phyloP scores from a whole-genome alignment of 35 echinoderm and acorn worm species.

The Ophiothrix spiculata region DNA sequence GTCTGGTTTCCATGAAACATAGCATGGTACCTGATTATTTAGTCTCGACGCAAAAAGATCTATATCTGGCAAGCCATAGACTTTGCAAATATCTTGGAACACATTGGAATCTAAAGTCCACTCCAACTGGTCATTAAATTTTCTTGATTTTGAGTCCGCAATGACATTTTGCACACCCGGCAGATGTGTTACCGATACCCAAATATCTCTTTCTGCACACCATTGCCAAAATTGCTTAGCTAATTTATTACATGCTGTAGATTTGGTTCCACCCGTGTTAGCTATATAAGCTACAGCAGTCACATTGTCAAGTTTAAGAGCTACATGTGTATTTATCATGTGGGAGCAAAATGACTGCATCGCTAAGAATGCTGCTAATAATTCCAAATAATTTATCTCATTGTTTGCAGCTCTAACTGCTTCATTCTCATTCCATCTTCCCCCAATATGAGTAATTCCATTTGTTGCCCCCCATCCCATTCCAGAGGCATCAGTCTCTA shows the following conservation, averaged over 20 bases:
- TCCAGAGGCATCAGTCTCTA: slow-evolving; percentile 49
- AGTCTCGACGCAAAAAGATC: slow-evolving; percentile 55
- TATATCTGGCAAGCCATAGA: slow-evolving; percentile 45
- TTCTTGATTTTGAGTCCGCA: slow-evolving; percentile 49
- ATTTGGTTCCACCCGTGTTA: slow-evolving; percentile 48
- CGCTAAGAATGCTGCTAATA: slow-evolving; percentile 35
- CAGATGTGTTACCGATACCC: slow-evolving; percentile 47
- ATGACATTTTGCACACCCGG: slow-evolving; percentile 39
- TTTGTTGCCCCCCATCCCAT: slow-evolving; percentile 66
- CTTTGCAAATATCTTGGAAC: slow-evolving; percentile 2
- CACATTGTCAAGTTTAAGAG: slow-evolving; percentile 46
- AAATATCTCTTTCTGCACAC: slow-evolving; percentile 39
- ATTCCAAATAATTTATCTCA: slow-evolving; percentile 54
- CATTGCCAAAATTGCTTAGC: slow-evolving; percentile 54
- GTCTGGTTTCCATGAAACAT: slow-evolving; percentile 62
- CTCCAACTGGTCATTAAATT: slow-evolving; percentile 42
- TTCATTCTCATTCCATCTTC: slow-evolving; percentile 49
- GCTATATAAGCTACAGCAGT: slow-evolving; percentile 66
- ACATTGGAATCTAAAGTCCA: slow-evolving; percentile 35
- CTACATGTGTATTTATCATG: slow-evolving; percentile 33
- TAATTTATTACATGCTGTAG: slow-evolving; percentile 43
- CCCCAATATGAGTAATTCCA: slow-evolving; percentile 27
- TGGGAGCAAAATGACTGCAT: slow-evolving; percentile 45
- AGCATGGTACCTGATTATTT: slow-evolving; percentile 30
- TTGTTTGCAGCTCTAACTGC: background rate